Base-by-base conservation (phyloP, 2,888 invertebrate genomes). In the Chymomyza amoena region DNA sequence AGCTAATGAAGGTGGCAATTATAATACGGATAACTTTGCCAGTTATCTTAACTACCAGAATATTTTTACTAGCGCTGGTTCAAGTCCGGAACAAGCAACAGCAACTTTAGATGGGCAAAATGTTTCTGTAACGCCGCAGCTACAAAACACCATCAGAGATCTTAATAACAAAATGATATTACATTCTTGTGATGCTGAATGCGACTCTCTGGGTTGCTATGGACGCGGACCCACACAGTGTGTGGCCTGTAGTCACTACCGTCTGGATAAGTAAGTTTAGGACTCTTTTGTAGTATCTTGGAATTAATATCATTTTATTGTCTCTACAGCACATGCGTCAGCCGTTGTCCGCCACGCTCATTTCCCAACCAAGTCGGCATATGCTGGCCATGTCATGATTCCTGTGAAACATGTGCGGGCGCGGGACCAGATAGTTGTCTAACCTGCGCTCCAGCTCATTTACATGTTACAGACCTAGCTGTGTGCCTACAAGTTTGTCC, bases 401-500 rank as follows among this genome's bases (percentile, higher is more conserved):
- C 96, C 15, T 98, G 97, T 88, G 95, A 96, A 90, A 97, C 96
- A 16, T 98, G 97, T 87, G 96, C 96, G 28, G 97, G 97, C 7
- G 95, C 97, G 4, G 96, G 96, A 13, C 96, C 96, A 89, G 96
- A 96, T 89, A 96, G 96, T 66, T 97, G 97, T 88, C 92, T 97
- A 59, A 95, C 96, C 2, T 97, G 97, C 91, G 95, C 96, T 0
- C 96, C 96, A 4, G 96, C 96, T 61, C 96, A 97, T 90, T 93
- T 97, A 60, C 93, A 96, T 87, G 96, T 97, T 64, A 95, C 95
- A 16, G 97, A 97, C 92, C 93, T 97, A 72, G 96, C 96, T 56
- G 96, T 97, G 20, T 97, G 97, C 87, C 93, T 97, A 71, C 96
- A 97, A 90, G 95, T 96, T 85, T 97, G 97, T 89, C 97, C 97